A percentile compares a stretch with the other conserved stretches of the same genome.
Evolutionary conservation across 1,140 invertebrate species (phyloP).

Genomic region (Halictus rubicundus): DNA sequence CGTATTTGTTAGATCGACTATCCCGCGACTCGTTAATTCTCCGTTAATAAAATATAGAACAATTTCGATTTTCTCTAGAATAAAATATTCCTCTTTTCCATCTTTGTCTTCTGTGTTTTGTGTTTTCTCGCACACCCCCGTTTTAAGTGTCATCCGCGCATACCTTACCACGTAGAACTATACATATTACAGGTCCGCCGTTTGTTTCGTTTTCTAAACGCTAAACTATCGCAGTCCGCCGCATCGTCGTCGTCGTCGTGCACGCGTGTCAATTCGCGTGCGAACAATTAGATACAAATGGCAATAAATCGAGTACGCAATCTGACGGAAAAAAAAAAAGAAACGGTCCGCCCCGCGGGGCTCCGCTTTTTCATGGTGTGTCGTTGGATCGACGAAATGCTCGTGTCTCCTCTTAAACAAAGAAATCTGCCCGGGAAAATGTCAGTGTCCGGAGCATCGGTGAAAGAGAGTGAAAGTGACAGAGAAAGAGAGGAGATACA

Average conservation of each 20-base stretch:
- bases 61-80: constrained; percentile 50
- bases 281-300: too few species aligned
- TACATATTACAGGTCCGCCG: constrained; percentile 30
- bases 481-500: too few species aligned
- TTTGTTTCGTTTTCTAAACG: neutral
- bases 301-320: constrained; percentile 8
- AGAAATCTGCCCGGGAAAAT: neutral
- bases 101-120: too few species aligned
- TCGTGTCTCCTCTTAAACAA: neutral
- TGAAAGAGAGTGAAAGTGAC: neutral
- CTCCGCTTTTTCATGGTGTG: neutral
- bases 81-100: constrained; percentile 47
- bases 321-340: constrained; percentile 2
- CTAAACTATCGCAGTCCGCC: constrained; percentile 11
- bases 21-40: neutral
- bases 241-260: neutral
- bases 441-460: neutral
- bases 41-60: constrained; percentile 46
- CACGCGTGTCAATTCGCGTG: too few species aligned
- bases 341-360: neutral
- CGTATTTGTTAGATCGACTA: constrained; percentile 15
- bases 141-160: neutral
- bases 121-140: neutral
- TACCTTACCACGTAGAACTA: constrained; percentile 22
- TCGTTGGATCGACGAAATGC: neutral